Conservation (phyloP, 2,113 vertebrate species). For the Myiagra hebetior region DNA sequence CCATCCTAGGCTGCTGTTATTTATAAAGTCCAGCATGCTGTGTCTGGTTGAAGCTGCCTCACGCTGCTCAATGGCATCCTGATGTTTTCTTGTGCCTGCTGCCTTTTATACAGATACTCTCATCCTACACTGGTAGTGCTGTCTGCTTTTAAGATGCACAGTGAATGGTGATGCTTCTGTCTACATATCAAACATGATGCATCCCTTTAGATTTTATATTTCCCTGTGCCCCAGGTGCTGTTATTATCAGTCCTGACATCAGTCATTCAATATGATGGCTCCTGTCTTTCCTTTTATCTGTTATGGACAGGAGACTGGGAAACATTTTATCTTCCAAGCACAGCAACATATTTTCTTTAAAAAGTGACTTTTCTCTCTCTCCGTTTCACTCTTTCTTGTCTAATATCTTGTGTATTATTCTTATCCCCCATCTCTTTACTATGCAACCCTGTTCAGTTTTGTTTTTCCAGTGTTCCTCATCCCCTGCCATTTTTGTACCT, state of each 20-base stretch:
- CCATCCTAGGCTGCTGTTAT: neutral
- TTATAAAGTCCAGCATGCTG: neutral
- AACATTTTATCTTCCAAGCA: conserved; percentile 51
- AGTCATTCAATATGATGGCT: conserved; percentile 34
- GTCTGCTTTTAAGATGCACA: neutral
- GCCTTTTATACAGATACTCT: neutral
- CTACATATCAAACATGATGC: conserved; percentile 25
- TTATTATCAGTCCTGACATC: conserved; percentile 37
- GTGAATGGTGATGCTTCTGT: conserved; percentile 1
- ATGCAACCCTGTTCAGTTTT: neutral
- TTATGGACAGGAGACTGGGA: conserved; percentile 39
- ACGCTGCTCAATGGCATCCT: neutral
- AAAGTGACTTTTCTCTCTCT: neutral
- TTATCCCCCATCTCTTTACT: neutral
- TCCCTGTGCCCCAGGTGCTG: conserved; percentile 2
- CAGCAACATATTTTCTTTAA: conserved; percentile 19
- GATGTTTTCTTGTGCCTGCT: neutral
- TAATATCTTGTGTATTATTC: neutral
- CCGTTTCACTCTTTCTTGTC: neutral
- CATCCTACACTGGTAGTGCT: neutral
- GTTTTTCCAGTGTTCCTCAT: neutral
- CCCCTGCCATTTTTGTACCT: neutral
- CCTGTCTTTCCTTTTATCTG: conserved; percentile 53
- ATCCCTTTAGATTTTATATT: conserved; percentile 40
- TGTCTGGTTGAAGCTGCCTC: neutral